Base-by-base conservation (phyloP, 2,797 vertebrate species). In the Cyclopterus lumpus region DNA sequence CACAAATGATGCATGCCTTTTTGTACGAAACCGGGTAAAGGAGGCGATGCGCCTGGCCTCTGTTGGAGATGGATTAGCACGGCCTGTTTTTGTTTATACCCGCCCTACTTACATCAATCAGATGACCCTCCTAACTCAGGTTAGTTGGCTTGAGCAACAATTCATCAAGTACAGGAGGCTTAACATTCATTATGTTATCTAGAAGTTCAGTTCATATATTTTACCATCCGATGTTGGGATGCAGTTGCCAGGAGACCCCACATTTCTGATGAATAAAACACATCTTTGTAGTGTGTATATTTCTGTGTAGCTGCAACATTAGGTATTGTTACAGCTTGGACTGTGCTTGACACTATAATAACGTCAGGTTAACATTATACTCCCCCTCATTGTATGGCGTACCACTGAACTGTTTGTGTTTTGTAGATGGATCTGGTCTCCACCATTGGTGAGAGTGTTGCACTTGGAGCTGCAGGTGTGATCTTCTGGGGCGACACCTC, bases 1-100 rank as follows among this genome's bases (percentile, higher is more conserved):
- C 9, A 94, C 95, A 0, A 38, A 72, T 1, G 93, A 95, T 0
- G 96, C 96, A 7, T 95, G 96, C 30, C 96, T 97, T 80, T 99
- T 99, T 18, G 98, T 98, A 75, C 96, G 96, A 28, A 97, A 97
- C 4, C 92, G 98, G 14, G 96, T 99, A 57, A 96, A 94, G 81
- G 98, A 99, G 86, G 97, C 96, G 12, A 95, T 99, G 88, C 96
- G 98, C 3, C 95, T 99, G 77, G 97, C 98, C 0, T 95, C 95
- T 18, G 94, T 94, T 46, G 97, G 98, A 20, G 92, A 94, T 0
- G 93, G 94, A 58, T 92, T 95, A 22, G 95, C 94, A 0, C 94
- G 97, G 0, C 98, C 98, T 0, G 97, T 99, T 76, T 99, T 98
- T 0, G 97, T 99, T 73, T 99, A 99, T 83, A 95, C 97, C 0